phyloP scores from a whole-genome alignment of 2,797 vertebrate species.

The Hyperoplus lanceolatus region DNA sequence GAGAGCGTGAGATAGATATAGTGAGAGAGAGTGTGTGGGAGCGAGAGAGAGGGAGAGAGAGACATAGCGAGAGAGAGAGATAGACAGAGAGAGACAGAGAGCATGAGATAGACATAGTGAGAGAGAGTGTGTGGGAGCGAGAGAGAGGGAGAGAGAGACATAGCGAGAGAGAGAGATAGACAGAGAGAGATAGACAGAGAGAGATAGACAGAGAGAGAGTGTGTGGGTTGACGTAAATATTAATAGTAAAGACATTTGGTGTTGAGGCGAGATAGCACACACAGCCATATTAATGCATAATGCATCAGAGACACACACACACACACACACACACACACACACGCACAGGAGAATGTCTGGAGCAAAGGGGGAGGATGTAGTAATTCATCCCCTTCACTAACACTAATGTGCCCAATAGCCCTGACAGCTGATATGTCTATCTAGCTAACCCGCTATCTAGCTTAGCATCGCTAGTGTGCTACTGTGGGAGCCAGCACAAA shows the following conservation, averaged over 20 bases:
- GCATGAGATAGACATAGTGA: conserved; percentile 23
- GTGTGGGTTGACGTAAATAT: conserved; percentile 43
- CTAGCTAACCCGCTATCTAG: no score
- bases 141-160: conserved; percentile 14
- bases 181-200: background rate
- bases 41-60: conserved; percentile 5
- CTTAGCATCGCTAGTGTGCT: no score
- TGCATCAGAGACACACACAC: conserved; percentile 51
- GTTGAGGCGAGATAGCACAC: conserved; percentile 55
- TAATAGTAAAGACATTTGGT: conserved; percentile 58
- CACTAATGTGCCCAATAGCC: no score
- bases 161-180: conserved; percentile 22
- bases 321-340: no score
- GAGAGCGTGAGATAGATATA: conserved; percentile 21
- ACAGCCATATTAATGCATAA: conserved; percentile 55
- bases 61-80: conserved; percentile 1
- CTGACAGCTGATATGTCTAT: no score
- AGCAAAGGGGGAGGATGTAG: no score
- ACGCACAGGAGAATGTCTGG: no score
- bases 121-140: background rate
- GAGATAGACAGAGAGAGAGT: conserved; percentile 10
- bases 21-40: background rate
- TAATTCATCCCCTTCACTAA: no score
- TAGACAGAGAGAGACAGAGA: background rate
- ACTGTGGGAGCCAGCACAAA: no score